A percentile compares a stretch with the other conserved stretches of the same genome.
These are phyloP conservation scores for Scaeva pyrastri DNA, from an alignment of 2,888 invertebrate genomes.

Conservation along the genomic window DNA sequence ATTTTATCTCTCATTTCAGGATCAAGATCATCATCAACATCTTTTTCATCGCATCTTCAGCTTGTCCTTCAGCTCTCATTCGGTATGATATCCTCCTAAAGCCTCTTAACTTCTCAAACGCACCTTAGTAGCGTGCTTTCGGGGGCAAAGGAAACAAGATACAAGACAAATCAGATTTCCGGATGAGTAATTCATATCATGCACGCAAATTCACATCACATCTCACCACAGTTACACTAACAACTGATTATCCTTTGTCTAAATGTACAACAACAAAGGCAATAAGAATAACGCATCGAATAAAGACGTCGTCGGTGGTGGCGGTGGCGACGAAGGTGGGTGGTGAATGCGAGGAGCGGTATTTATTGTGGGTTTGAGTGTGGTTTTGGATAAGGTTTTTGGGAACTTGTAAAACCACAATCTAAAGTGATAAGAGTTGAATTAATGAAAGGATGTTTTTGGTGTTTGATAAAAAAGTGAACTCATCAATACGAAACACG, in stretches of 20 bases:
- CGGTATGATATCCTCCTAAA: not conserved
- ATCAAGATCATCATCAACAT: constrained; percentile 61
- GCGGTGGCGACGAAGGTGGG: too few species aligned
- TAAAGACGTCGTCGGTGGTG: constrained; percentile 1
- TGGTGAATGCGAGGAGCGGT: not conserved
- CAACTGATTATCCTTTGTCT: constrained; percentile 13
- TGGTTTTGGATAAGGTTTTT: not conserved
- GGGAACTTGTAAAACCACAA: too few species aligned
- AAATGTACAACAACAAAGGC: not conserved
- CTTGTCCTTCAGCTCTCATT: constrained; percentile 20
- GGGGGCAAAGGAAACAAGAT: constrained; percentile 16
- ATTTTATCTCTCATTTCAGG: constrained; percentile 62
- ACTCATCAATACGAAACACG: not conserved
- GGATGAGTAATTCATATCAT: constrained; percentile 57
- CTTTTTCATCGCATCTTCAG: constrained; percentile 47
- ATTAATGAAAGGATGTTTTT: too few species aligned
- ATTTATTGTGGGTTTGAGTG: constrained; percentile 6
- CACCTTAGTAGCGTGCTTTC: not conserved
- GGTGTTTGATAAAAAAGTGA: not conserved
- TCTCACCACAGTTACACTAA: not conserved
- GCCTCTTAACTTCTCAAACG: not conserved
- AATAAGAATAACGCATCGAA: constrained; percentile 10
- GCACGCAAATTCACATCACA: constrained; percentile 54
- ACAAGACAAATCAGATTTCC: constrained; percentile 47
- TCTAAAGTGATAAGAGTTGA: too few species aligned